These are phyloP conservation scores for Glaucomys volans DNA, from an alignment of 2,113 vertebrate genomes.

Conservation along the genomic window DNA sequence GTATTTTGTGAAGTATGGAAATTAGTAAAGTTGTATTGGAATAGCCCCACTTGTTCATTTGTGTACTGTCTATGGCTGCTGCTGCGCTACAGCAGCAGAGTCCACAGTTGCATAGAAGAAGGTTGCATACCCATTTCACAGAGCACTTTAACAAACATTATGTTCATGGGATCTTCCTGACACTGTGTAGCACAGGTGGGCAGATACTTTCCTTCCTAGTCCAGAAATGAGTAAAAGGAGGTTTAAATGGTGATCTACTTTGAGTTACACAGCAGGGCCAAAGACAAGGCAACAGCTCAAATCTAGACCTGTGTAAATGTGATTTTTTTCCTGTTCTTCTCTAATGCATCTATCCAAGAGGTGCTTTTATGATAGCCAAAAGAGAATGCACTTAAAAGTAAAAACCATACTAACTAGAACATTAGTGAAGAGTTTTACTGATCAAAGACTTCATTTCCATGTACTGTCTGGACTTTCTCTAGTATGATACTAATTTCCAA, in stretches of 20 bases:
- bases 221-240: not conserved
- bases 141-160: not conserved
- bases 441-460: conserved; percentile 45
- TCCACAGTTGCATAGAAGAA: not conserved
- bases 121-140: not conserved
- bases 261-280: not conserved
- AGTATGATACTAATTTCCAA: conserved; percentile 38
- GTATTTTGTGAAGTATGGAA: conserved; percentile 6
- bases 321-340: not conserved
- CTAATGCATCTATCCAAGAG: not conserved
- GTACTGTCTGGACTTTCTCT: conserved; percentile 28
- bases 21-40: not conserved
- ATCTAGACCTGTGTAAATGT: not conserved
- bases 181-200: not conserved
- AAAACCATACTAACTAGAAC: not conserved
- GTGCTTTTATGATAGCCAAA: conserved; percentile 4
- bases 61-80: not conserved
- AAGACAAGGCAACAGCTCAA: not conserved
- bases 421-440: conserved; percentile 29
- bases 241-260: not conserved
- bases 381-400: conserved; percentile 17
- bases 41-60: not conserved
- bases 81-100: not conserved
- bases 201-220: not conserved
- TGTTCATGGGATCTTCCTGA: conserved; percentile 4